phyloP scores from a whole-genome alignment of 2,113 vertebrate species.

The Centropristis striata region DNA sequence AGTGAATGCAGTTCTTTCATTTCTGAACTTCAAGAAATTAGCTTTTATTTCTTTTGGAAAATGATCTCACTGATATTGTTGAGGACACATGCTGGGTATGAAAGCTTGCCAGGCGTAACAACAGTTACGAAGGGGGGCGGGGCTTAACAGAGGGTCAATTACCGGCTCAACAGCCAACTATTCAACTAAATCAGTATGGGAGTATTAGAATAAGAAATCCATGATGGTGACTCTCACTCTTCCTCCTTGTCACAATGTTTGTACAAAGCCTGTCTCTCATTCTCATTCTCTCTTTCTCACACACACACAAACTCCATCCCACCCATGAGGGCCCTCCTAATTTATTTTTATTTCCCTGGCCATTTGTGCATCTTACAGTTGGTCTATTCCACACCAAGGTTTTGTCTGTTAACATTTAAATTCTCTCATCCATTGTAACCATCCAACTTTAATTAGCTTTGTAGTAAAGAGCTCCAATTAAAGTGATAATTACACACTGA shows the following conservation, averaged over 20 bases:
- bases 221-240: neutral
- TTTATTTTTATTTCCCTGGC: conserved; percentile 15
- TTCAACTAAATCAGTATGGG: neutral
- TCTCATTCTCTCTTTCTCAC: neutral
- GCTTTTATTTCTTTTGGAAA: too few species aligned
- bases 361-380: neutral
- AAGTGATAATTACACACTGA: neutral
- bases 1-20: too few species aligned
- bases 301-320: conserved; percentile 2
- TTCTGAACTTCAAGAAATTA: too few species aligned
- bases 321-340: neutral
- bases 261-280: neutral
- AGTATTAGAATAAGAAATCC: neutral
- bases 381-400: neutral
- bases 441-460: conserved; percentile 11
- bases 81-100: too few species aligned
- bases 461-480: neutral
- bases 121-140: too few species aligned
- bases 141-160: neutral
- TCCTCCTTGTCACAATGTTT: neutral
- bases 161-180: neutral
- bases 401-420: conserved; percentile 18
- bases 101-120: too few species aligned
- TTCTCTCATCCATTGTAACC: conserved; percentile 1
- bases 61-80: too few species aligned